Conservation (phyloP, 2,113 vertebrate genomes). For the Oophaga pumilio region DNA sequence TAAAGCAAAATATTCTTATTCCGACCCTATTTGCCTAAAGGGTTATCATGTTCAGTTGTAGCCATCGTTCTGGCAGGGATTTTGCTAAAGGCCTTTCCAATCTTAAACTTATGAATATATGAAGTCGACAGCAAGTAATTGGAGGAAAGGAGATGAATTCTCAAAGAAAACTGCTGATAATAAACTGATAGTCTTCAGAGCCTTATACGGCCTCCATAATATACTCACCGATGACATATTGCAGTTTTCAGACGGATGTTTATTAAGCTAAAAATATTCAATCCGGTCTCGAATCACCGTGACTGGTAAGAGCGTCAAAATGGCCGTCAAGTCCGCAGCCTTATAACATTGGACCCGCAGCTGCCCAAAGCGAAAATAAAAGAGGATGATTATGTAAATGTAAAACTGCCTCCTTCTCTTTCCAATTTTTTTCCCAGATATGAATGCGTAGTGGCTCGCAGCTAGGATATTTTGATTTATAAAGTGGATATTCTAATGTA, state of each 20-base stretch:
- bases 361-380: conserved; percentile 43
- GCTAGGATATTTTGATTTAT: conserved; percentile 27
- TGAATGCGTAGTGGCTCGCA: conserved; percentile 19
- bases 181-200: conserved; percentile 33
- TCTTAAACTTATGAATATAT: conserved; percentile 49
- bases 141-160: conserved; percentile 39
- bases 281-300: conserved; percentile 10
- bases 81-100: conserved; percentile 48
- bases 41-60: conserved; percentile 48
- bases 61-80: conserved; percentile 32
- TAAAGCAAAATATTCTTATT: conserved; percentile 48
- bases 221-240: conserved; percentile 34
- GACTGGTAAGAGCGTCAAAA: conserved; percentile 21
- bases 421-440: neutral
- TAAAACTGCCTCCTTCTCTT: neutral
- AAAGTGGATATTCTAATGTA: conserved; percentile 34
- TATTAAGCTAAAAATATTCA: conserved; percentile 34
- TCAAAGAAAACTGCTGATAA: conserved; percentile 36
- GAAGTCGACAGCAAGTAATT: conserved; percentile 45
- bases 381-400: conserved; percentile 45
- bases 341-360: conserved; percentile 1
- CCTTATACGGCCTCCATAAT: conserved; percentile 27
- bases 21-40: conserved; percentile 21
- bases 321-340: conserved; percentile 14
- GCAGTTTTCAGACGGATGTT: conserved; percentile 9